These are phyloP conservation scores for Scrobipalpa costella DNA, from an alignment of 2,888 invertebrate genomes.

Conservation along the genomic window DNA sequence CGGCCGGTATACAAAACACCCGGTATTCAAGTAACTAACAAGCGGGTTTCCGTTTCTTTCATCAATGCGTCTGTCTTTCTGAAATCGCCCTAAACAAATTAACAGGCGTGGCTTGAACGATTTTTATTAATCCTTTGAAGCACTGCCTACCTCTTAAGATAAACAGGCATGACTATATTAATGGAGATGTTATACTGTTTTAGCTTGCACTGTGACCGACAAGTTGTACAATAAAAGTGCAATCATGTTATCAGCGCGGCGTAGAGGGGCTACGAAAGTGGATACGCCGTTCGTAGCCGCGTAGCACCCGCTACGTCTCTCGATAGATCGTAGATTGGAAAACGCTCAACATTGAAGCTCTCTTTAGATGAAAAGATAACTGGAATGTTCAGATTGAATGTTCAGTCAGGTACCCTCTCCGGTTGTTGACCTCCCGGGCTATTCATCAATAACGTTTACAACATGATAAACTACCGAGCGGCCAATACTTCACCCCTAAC, in stretches of 20 bases:
- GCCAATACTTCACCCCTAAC: constrained; percentile 5
- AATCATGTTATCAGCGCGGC: constrained; percentile 22
- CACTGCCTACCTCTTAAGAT: too few relatives aligned
- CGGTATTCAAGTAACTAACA: too few relatives aligned
- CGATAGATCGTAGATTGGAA: constrained; percentile 26
- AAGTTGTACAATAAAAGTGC: constrained; percentile 4
- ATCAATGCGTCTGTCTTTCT: too few relatives aligned
- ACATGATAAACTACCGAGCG: constrained; percentile 22
- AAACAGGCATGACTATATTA: too few relatives aligned
- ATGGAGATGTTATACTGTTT: too few relatives aligned
- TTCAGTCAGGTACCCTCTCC: constrained; percentile 4
- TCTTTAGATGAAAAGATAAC: not conserved
- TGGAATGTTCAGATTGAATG: constrained; percentile 10
- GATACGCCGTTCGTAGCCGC: constrained; percentile 23
- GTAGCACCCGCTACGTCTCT: constrained; percentile 10
- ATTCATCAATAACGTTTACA: constrained; percentile 27
- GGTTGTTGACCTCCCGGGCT: constrained; percentile 25
- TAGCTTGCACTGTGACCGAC: not conserved
- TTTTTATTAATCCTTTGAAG: too few relatives aligned
- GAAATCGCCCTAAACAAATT: too few relatives aligned
- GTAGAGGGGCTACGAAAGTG: constrained; percentile 15
- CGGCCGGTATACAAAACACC: too few relatives aligned
- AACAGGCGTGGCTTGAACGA: too few relatives aligned
- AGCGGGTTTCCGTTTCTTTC: too few relatives aligned
- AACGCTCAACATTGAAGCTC: constrained; percentile 20